Conservation (phyloP, 2,113 vertebrate genomes). For the Mixornis gularis region DNA sequence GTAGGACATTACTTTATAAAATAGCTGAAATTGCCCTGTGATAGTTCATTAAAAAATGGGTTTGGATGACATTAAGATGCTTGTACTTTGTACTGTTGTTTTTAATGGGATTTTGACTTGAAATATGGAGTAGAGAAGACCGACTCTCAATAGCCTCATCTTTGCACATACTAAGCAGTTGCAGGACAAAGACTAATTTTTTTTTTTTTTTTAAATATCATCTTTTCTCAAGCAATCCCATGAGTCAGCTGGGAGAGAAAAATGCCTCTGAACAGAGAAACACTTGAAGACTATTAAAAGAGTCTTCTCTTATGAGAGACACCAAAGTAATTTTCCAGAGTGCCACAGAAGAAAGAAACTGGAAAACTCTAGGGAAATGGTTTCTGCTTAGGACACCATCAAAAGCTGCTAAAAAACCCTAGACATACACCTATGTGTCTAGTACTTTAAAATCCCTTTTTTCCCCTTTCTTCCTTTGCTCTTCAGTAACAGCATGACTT, state of each 20-base stretch:
- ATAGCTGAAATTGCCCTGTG: not conserved
- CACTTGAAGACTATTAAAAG: not conserved
- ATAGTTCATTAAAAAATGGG: not conserved
- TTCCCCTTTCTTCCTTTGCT: not conserved
- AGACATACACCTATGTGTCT: not conserved
- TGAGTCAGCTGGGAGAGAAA: not conserved
- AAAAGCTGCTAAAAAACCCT: not conserved
- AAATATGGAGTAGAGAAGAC: not conserved
- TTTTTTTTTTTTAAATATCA: not conserved
- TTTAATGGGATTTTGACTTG: not conserved
- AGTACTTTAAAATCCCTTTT: not conserved
- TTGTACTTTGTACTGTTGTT: not conserved
- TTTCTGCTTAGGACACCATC: constrained; percentile 5
- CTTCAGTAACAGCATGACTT: not conserved
- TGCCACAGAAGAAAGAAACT: not conserved
- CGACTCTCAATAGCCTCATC: not conserved
- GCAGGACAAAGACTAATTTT: not conserved
- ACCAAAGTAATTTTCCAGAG: constrained; percentile 20
- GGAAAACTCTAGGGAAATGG: not conserved
- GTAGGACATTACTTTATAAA: not conserved
- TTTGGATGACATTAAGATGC: not conserved
- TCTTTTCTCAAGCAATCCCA: not conserved
- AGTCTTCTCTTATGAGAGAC: not conserved
- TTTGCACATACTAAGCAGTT: not conserved
- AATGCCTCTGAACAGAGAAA: constrained; percentile 9